Evolutionary conservation across 2,888 invertebrate genomes (phyloP), one percentile per base, ranked within the genome.

Genomic region (Scelioninae gen. 1): DNA sequence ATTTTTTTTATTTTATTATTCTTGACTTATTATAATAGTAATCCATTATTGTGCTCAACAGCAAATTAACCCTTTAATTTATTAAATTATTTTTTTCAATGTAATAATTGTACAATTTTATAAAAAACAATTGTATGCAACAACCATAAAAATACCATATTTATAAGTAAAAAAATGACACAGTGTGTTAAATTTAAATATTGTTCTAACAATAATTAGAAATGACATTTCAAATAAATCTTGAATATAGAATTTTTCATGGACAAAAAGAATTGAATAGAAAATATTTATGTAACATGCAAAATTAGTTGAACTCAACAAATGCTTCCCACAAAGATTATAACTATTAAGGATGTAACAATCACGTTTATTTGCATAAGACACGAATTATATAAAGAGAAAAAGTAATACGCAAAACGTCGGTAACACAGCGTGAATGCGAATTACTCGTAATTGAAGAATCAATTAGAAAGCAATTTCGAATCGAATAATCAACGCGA

Each of bases 391-490:
- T 63, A 32, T 69, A 81, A 71, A 56, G 43, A 62, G 60, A 81
- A 69, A 55, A 71, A 75, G 75, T 58, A 79, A 66, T 66, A 45
- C 47, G 66, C 43, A 51, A 79, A 72, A 79, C 62, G 65, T 15
- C 38, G 11, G 32, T 4, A 15, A 29, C 56, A 38, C 63, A 34
- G 43, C 29, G 47, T 31, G 62, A 58, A 62, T 29, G 69, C 58
- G 71, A 53, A 58, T 55, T 38, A 68, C 45, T 55, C 66, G 56
- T 74, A 74, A 78, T 77, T 74, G 72, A 82, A 77, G 51, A 66
- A 74, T 68, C 74, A 82, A 82, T 77, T 74, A 74, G 77, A 69
- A 82, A 82, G 49, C 62, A 77, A 82, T 68, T 77, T 77, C 74
- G 68, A 45, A 56, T 43, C 40, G 82, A 82, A 76, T 76, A 66